Evolutionary conservation across 2,797 vertebrate genomes (phyloP), one percentile per base, ranked within the genome.

Genomic region (Bucorvus abyssinicus): DNA sequence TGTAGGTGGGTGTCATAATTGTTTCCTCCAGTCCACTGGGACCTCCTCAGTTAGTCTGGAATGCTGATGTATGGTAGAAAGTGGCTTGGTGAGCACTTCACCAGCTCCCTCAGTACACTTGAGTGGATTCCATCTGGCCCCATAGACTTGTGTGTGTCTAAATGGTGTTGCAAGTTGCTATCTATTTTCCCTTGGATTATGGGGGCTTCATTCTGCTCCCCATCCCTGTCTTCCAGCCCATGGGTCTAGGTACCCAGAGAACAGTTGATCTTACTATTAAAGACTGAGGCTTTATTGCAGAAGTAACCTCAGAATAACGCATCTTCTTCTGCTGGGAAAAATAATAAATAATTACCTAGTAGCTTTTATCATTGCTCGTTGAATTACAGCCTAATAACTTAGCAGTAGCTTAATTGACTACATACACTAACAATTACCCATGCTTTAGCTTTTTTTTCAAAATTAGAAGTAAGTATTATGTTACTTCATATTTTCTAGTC

Each of bases 301-400:
- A 68, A 79, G 70, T 96, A 87, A 87, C 45, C 32, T 81, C 49
- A 87, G 52, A 94, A 73, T 79, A 94, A 73, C 38, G 20, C 24
- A 71, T 32, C 7, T 64, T 81, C 84, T 93, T 96, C 92, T 95
- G 19, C 77, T 93, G 90, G 77, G 74, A 92, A 87, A 69, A 89
- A 32, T 86, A 94, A 80, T 26, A 84, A 75, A 18, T 81, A 93
- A 92, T 92, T 93, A 82, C 53, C 56, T 69, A 18, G 65, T 86
- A 92, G 34, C 42, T 13, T 86, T 84, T 93, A 44, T 95, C 94
- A 81, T 86, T 87, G 36, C 57, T 85, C 80, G 80, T 22, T 93
- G 74, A 93, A 69, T 95, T 92, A 88, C 64, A 73, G 49, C 32
- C 84, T 75, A 90, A 84, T 90, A 93, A 78, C 23, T 89, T 75